Base-by-base conservation (phyloP, 2,113 vertebrate genomes). In the Scolopax mira region DNA sequence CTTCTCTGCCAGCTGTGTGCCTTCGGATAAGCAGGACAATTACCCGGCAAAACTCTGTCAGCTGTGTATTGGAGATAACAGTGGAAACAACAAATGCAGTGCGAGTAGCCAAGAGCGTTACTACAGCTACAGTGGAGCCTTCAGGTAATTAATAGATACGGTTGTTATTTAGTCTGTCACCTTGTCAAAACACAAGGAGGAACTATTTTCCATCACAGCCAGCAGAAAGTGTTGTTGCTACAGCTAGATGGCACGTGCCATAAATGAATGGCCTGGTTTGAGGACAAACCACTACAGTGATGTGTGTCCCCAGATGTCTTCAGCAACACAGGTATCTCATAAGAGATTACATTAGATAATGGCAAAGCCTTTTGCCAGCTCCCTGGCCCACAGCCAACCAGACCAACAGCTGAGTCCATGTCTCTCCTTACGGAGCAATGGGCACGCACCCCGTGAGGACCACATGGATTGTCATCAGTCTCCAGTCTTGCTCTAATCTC, bases 1-100 rank as follows among this genome's bases (percentile, higher is more conserved):
- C 95, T 99, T 99, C 93, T 96, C 98, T 2, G 95, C 98, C 90
- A 99, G 99, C 96, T 99, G 99, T 11, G 98, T 99, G 31, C 99
- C 99, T 0, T 98, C 98, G 52, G 98, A 98, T 86, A 97, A 98
- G 41, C 95, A 96, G 79, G 88, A 91, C 3, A 94, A 95, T 67
- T 99, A 99, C 89, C 99, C 99, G 8, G 17, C 89, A 64, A 98
- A 96, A 24, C 98, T 99, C 65, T 99, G 99, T 21, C 82, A 93
- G 0, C 96, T 98, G 10, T 99, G 99, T 60, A 89, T 97, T 17
- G 99, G 99, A 33, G 98, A 99, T 44, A 42, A 46, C 35, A 94
- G 31, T 7, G 98, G 98, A 35, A 69, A 97, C 13, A 96, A 98
- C 95, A 98, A 98, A 91, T 99, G 99, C 66, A 98, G 95, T 24